Evolutionary conservation across 2,113 vertebrate species (phyloP), one percentile per base, ranked within the genome.

Genomic region (Xyliphius kryptos): DNA sequence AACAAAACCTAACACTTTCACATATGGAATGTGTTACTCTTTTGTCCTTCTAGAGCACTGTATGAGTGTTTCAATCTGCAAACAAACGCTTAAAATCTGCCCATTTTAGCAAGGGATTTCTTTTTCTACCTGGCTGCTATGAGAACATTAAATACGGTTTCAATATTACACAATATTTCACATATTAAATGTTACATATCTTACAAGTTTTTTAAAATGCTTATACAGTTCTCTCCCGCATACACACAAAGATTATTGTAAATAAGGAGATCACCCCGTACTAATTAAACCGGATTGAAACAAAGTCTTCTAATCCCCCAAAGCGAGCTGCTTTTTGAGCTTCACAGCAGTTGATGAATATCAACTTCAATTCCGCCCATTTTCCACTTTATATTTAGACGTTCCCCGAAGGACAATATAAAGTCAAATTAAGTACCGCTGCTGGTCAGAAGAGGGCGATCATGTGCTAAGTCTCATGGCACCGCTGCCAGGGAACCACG

Each of bases 371-470:
- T 74, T 62, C 14, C 46, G 20, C 32, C 57, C 22, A 58, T 26
- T 55, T 69, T 55, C 22, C 32, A 44, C 17, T 47, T 36, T 57
- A 59, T 56, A 47, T 40, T 56, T 63, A 53, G 46, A 54, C 16
- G 22, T 55, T 32, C 56, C 21, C 41, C 19, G 55, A 44, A 17
- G 56, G 13, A 41, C 17, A 41, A 57, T 52, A 22, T 46, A 17
- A 61, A 56, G 26, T n/a, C 26, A 61, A 57, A 37, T 47, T 56
- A 49, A 15, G 16, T 61, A 50, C 57, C 51, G 22, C 46, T 40
- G 15, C 21, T 41, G 49, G 59, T 41, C 75, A 72, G 67, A 38
- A 78, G 76, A 76, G 69, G 76, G 76, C 61, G 69, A 65, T 76
- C 32, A 55, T 59, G 61, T 51, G 71, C 68, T 71, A 74, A 38